Conservation (phyloP, 2,797 vertebrate genomes). For the Carcharodon carcharias region DNA sequence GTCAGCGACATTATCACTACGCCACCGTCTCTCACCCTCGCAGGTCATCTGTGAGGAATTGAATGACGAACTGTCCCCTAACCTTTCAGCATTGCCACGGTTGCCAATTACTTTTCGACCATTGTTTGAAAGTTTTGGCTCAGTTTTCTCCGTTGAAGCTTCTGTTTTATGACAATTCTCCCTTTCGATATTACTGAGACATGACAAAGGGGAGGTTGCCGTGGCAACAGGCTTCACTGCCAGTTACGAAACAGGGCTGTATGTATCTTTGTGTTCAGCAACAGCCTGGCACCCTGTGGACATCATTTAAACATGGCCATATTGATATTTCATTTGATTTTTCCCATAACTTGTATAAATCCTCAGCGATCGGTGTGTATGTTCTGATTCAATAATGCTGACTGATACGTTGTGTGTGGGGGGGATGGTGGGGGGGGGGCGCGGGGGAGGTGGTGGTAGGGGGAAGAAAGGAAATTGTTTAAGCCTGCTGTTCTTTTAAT, state of each 20-base stretch:
- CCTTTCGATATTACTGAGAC: background rate
- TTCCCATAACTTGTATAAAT: background rate
- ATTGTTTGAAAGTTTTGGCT: background rate
- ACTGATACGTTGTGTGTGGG: background rate
- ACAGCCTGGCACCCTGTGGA: background rate
- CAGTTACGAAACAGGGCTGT: background rate
- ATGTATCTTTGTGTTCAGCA: background rate
- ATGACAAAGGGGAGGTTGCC: background rate
- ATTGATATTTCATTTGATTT: background rate
- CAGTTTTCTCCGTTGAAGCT: background rate
- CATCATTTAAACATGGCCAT: background rate
- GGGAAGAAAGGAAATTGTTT: background rate
- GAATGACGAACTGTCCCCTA: background rate
- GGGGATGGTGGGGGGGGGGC: too few species aligned
- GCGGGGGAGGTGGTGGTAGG: too few species aligned
- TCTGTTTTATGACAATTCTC: background rate
- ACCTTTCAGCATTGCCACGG: background rate
- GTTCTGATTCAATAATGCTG: background rate
- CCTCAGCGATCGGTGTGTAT: background rate
- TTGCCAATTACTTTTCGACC: too few species aligned
- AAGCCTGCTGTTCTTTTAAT: background rate
- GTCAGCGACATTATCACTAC: too few species aligned
- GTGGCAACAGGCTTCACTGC: background rate
- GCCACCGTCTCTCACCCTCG: too few species aligned
- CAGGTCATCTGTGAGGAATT: too few species aligned